Percentiles rank a stretch among this genome's conserved stretches.
These are phyloP conservation scores for Gastrophysa polygoni DNA, from an alignment of 2,888 invertebrate species.

Conservation along the genomic window DNA sequence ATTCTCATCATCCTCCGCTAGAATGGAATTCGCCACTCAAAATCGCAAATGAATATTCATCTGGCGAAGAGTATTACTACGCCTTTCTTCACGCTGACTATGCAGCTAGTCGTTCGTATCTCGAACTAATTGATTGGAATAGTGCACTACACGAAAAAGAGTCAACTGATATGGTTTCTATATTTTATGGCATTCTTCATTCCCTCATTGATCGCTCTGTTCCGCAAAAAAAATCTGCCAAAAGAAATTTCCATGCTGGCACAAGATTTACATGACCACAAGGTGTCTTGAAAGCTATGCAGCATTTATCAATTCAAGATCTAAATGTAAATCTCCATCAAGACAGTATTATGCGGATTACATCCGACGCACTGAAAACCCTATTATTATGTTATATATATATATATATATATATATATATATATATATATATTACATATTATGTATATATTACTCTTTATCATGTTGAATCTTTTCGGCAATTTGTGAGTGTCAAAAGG, in stretches of 20 bases:
- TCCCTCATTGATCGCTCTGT: conserved; percentile 11
- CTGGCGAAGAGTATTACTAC: background rate
- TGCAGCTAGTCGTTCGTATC: background rate
- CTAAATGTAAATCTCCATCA: conserved; percentile 13
- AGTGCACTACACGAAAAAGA: conserved; percentile 6
- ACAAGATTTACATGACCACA: conserved; percentile 9
- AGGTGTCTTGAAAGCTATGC: too few relatives aligned
- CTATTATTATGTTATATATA: too few relatives aligned
- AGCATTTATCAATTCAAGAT: conserved; percentile 14
- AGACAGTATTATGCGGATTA: conserved; percentile 13
- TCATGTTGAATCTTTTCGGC: conserved; percentile 15
- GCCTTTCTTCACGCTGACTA: background rate
- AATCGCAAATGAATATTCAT: background rate
- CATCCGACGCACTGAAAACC: conserved; percentile 6
- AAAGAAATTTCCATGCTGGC: too few relatives aligned
- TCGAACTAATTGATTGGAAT: conserved; percentile 5
- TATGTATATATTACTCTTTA: too few relatives aligned
- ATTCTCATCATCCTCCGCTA: too few relatives aligned
- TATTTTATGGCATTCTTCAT: conserved; percentile 13
- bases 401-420: too few relatives aligned
- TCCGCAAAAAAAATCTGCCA: too few relatives aligned
- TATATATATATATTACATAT: too few relatives aligned
- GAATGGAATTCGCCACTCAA: conserved; percentile 5
- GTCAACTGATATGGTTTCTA: conserved; percentile 9
- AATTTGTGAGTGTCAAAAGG: conserved; percentile 13